Base-by-base conservation (phyloP, 2,113 vertebrate species). In the Periophthalmus modestus region DNA sequence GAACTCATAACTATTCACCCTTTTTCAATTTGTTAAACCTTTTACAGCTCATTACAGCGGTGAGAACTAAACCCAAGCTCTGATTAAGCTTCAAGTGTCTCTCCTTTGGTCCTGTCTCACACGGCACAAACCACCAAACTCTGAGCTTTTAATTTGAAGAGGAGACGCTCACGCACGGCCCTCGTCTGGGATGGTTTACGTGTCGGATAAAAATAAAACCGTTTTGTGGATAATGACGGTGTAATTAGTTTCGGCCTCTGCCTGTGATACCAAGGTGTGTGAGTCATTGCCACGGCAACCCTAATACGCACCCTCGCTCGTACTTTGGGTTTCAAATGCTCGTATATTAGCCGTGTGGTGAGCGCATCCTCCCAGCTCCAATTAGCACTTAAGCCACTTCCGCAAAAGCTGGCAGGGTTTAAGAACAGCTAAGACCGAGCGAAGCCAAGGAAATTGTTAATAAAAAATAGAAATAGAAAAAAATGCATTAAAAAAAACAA, bases 251-350 rank as follows among this genome's bases (percentile, higher is more conserved):
- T 3, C 0, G 65, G 50, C 61, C 7, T 21, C 50, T 58, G 69
- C 62, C 36, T 68, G 39, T n/a, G 43, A 21, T 63, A 71, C 59
- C 62, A 71, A 75, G 47, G 80, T 43, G 68, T 59, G 69, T 73
- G 76, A 72, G 24, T 72, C 70, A 76, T 71, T 7, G 62, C 24
- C 15, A 24, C 23, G 1, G 62, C 78, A 67, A 78, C 71, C 70
- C 67, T 71, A 73, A 82, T 78, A 21, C 58, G 67, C 69, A 59
- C 73, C 50, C 52, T 81, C 55, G 59, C 34, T 81, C 79, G 80
- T 85, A 69, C 80, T 71, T 66, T 75, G 54, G 84, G 82, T 83
- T 87, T 84, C 69, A 74, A 63, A 77, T 74, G 61, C 84, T 82
- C 18, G 13, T 81, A 85, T 69, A 69, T 83, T 78, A 66, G 68